Evolutionary conservation across 2,113 vertebrate species (phyloP).

Genomic region (Junco hyemalis): DNA sequence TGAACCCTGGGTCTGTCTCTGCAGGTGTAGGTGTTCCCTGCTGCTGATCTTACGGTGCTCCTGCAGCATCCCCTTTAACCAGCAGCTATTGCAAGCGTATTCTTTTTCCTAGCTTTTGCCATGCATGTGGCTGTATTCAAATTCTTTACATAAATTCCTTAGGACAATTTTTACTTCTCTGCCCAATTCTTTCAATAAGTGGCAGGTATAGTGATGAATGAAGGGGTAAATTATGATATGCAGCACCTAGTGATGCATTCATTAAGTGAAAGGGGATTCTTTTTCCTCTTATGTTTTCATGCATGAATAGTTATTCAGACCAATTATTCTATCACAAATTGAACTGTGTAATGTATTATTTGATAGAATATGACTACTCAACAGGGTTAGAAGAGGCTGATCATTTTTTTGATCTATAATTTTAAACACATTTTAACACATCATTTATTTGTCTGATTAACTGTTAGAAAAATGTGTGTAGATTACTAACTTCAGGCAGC

Average conservation of each 20-base stretch:
- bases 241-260: background rate
- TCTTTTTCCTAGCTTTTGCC: background rate
- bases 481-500: background rate
- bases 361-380: background rate
- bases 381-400: background rate
- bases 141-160: background rate
- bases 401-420: background rate
- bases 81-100: background rate
- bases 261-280: background rate
- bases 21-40: background rate
- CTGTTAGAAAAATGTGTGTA: background rate
- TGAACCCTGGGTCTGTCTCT: background rate
- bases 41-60: background rate
- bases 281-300: background rate
- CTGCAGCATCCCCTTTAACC: background rate
- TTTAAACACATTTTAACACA: background rate
- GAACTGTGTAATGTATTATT: background rate
- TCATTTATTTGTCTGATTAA: background rate
- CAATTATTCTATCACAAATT: background rate
- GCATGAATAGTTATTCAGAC: background rate
- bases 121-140: background rate
- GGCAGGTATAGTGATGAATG: background rate
- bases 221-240: background rate
- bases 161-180: background rate
- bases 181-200: background rate